These are phyloP conservation scores for Gallinago jamesoni DNA, from an alignment of 2,113 vertebrate genomes.

Conservation along the genomic window DNA sequence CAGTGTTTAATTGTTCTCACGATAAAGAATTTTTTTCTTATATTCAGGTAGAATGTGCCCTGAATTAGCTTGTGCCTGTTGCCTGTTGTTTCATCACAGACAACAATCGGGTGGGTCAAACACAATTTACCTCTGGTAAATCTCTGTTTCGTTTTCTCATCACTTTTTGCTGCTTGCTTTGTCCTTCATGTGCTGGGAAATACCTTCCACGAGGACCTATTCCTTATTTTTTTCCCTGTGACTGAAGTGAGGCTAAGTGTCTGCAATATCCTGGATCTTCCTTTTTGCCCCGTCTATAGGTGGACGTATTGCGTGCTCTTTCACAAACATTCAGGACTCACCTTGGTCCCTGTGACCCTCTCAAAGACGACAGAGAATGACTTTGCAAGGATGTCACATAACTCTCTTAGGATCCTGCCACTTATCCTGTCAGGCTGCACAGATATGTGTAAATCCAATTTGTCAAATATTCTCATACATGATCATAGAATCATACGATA, in stretches of 20 bases:
- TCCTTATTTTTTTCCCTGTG: neutral
- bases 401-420: neutral
- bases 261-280: neutral
- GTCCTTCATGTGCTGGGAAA: neutral
- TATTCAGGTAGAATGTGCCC: neutral
- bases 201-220: neutral
- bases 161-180: neutral
- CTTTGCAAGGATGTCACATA: neutral
- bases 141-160: neutral
- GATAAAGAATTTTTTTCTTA: neutral
- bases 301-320: neutral
- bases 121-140: neutral
- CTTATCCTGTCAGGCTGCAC: accelerated
- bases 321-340: neutral
- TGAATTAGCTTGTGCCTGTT: neutral
- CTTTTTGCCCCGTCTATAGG: neutral
- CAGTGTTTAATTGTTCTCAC: neutral
- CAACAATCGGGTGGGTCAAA: neutral
- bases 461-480: neutral
- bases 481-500: neutral
- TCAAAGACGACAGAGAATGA: neutral
- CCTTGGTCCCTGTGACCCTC: neutral
- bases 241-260: neutral
- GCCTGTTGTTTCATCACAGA: neutral
- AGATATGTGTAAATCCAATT: neutral